Base-by-base conservation (phyloP, 37 sponge, comb jelly and placozoan genomes). In the Eunapius fragilis region DNA sequence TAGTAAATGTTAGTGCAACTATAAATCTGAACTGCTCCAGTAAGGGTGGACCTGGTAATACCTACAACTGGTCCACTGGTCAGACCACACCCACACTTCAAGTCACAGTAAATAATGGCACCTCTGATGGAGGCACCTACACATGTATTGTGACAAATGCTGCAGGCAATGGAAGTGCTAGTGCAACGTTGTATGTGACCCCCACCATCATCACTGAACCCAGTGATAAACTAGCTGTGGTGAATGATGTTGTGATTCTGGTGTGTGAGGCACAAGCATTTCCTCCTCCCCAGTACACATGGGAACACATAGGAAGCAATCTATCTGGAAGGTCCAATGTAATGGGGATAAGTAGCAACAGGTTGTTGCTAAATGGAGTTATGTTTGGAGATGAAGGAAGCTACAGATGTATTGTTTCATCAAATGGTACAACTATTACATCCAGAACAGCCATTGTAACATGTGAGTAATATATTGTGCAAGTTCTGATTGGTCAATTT, bases 21-120 rank as follows among this genome's bases (percentile, higher is more conserved):
- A 80, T 34, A 14, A 82, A 30, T 17, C 76, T 94, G 11, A 85
- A 22, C 0, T 94, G 95, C 35, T 30, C 81, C 14, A 80, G 86
- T 49, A 30, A 25, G 25, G 95, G 95, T 36, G 91, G 89, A 10
- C 89, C 92, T 31, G 37, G 33, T 22, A 85, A 77, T 28, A 17
- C 33, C 2, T 80, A 70, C 50, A 73, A 79, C 69, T 94, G 94
- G 94, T 41, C 41, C 41, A 9, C 41, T 41, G 41, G 41, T 41
- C 41, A 41, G 41, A 41, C 3, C 6, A 41, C 41, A 41, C 6
- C 41, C 3, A 41, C 41, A 9, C 41, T 41, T 41, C 41, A 41
- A 6, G 41, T 41, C 41, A 41, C 41, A 9, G 41, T 41, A 6
- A 41, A 41, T 6, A 41, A 41, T 41, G 41, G 41, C 41, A 41